Conservation (phyloP, 1,140 invertebrate genomes). For the Trachymyrmex cornetzi region DNA sequence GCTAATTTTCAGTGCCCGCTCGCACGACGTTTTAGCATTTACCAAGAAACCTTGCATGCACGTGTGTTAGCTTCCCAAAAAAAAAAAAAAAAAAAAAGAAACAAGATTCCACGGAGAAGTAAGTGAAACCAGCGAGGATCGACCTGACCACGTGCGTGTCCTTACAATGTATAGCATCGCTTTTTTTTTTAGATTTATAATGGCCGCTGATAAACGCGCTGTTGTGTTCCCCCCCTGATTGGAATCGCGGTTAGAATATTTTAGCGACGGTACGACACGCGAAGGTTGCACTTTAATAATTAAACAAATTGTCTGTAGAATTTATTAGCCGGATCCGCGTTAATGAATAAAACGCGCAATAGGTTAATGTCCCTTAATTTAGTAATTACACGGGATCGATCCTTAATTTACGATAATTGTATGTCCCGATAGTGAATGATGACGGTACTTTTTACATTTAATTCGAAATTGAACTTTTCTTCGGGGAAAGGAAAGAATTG, state of each 20-base stretch:
- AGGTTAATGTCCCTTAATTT: conserved; percentile 27
- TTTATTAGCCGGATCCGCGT: not conserved
- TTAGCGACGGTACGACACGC: conserved; percentile 42
- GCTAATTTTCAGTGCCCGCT: conserved; percentile 53
- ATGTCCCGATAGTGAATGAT: conserved; percentile 9
- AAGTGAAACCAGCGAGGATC: conserved; percentile 50
- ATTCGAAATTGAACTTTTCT: conserved; percentile 1
- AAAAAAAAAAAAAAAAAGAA: conserved; percentile 41
- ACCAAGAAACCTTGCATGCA: conserved; percentile 22
- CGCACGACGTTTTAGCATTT: conserved; percentile 43
- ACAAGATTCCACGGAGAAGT: conserved; percentile 51
- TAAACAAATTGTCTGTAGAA: conserved; percentile 50
- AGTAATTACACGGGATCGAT: conserved; percentile 15
- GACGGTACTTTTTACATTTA: conserved; percentile 23
- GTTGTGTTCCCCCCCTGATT: conserved; percentile 26
- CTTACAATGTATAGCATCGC: conserved; percentile 35
- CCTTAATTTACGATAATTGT: conserved; percentile 40
- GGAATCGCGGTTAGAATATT: conserved; percentile 56
- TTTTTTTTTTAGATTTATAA: conserved; percentile 55
- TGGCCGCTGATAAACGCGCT: conserved; percentile 41
- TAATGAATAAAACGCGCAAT: conserved; percentile 41
- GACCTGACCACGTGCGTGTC: conserved; percentile 46
- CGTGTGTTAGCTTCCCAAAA: conserved; percentile 11
- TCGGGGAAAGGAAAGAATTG: not conserved
- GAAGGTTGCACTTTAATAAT: conserved; percentile 68